phyloP scores from a whole-genome alignment of 2,113 vertebrate species.

The Archocentrus centrarchus region DNA sequence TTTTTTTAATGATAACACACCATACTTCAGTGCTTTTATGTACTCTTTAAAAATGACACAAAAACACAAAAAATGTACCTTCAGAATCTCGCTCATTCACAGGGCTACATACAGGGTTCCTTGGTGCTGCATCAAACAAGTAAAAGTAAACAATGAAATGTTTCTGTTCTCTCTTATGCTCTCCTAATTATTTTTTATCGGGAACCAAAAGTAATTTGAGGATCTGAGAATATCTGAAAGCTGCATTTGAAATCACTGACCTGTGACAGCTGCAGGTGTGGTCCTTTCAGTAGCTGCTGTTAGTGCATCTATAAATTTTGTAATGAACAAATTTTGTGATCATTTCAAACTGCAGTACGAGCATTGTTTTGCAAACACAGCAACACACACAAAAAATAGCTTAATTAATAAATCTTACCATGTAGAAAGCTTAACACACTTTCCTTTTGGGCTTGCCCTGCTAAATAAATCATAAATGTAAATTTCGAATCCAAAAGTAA shows the following conservation, averaged over 20 bases:
- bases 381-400: neutral
- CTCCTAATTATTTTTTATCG: neutral
- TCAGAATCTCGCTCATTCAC: constrained; percentile 35
- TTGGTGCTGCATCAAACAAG: constrained; percentile 28
- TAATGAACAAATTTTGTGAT: neutral
- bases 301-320: constrained; percentile 54
- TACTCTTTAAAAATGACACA: neutral
- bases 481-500: neutral
- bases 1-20: neutral
- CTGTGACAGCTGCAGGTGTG: constrained; percentile 38
- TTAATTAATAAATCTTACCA: constrained; percentile 41
- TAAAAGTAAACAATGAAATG: neutral
- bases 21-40: neutral
- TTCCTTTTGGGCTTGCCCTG: constrained; percentile 44
- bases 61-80: constrained; percentile 46
- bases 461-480: neutral
- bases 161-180: neutral
- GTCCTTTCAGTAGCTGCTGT: constrained; percentile 27
- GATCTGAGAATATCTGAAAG: constrained; percentile 22
- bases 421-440: constrained; percentile 63
- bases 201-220: constrained; percentile 38
- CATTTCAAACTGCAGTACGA: neutral
- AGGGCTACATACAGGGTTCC: constrained; percentile 25
- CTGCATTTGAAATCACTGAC: constrained; percentile 45
- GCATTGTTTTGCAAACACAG: neutral